Evolutionary conservation across 2,888 invertebrate genomes (phyloP).

Genomic region (Agrochola litura): DNA sequence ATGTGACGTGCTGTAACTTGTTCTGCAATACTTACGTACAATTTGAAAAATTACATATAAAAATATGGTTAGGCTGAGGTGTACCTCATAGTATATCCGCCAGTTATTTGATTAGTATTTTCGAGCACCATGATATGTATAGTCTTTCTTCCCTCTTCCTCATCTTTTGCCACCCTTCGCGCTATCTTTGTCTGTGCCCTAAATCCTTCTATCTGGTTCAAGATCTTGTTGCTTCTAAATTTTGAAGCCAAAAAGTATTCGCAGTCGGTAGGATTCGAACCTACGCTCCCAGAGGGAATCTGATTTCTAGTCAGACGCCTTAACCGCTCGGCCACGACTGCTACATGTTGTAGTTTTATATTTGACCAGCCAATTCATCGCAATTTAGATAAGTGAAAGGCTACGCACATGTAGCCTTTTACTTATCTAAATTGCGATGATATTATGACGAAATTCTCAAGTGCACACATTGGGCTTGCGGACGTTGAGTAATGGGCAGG

Average conservation of each 20-base stretch:
- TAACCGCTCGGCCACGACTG: constrained; percentile 97
- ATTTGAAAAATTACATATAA: no score
- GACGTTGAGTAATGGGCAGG: no score
- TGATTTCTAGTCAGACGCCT: constrained; percentile 97
- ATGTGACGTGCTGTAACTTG: no score
- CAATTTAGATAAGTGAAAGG: constrained; percentile 30
- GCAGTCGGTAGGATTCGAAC: constrained; percentile 97
- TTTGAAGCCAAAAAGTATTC: constrained; percentile 75
- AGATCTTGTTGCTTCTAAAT: neutral
- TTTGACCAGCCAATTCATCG: neutral
- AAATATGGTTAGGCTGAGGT: no score
- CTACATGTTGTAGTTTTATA: constrained; percentile 69
- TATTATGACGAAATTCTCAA: neutral
- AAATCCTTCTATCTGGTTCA: no score
- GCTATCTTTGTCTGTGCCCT: neutral
- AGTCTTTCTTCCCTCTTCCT: no score
- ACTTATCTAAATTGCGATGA: no score
- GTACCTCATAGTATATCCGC: no score
- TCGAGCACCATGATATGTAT: neutral
- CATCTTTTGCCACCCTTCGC: no score
- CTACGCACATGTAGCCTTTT: neutral
- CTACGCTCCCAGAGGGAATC: constrained; percentile 97
- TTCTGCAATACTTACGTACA: no score
- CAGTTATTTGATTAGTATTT: neutral
- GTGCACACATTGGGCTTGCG: no score